phyloP scores from a whole-genome alignment of 2,888 invertebrate genomes.

The Epinotia demarniana region DNA sequence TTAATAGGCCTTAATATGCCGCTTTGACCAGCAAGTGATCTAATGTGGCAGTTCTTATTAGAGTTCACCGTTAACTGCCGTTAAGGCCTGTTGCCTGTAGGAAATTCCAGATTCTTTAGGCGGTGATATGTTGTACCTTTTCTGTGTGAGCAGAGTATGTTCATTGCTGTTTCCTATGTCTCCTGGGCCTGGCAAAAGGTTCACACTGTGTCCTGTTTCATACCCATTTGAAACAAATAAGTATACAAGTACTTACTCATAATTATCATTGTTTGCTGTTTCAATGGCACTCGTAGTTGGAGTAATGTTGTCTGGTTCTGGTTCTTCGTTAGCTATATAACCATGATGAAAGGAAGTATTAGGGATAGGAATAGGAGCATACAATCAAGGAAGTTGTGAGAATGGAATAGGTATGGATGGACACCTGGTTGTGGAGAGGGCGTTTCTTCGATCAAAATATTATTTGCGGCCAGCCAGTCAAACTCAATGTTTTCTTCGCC shows the following conservation, averaged over 20 bases:
- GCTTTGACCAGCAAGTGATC: too few species aligned
- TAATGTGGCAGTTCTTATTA: too few species aligned
- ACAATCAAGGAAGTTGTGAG: conserved; percentile 45
- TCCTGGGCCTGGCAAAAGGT: too few species aligned
- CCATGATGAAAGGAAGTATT: background rate
- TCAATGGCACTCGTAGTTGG: conserved; percentile 9
- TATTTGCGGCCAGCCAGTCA: conserved; percentile 66
- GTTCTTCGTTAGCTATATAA: conserved; percentile 32
- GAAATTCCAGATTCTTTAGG: too few species aligned
- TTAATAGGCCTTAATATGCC: too few species aligned
- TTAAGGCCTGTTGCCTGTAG: too few species aligned
- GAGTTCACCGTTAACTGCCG: too few species aligned
- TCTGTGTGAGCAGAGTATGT: too few species aligned
- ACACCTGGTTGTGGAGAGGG: conserved; percentile 63
- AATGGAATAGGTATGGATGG: conserved; percentile 47
- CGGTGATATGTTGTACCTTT: too few species aligned
- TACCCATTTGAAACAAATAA: too few species aligned
- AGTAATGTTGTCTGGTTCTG: conserved; percentile 4
- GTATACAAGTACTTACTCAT: conserved; percentile 47
- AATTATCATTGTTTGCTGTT: conserved; percentile 48
- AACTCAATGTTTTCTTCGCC: conserved; percentile 72
- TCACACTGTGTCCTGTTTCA: too few species aligned
- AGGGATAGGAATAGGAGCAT: conserved; percentile 38
- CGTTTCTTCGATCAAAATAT: conserved; percentile 50
- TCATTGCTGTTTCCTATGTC: too few species aligned